Base-by-base conservation (phyloP, 2,113 vertebrate genomes). In the Oreochromis tanganicae region DNA sequence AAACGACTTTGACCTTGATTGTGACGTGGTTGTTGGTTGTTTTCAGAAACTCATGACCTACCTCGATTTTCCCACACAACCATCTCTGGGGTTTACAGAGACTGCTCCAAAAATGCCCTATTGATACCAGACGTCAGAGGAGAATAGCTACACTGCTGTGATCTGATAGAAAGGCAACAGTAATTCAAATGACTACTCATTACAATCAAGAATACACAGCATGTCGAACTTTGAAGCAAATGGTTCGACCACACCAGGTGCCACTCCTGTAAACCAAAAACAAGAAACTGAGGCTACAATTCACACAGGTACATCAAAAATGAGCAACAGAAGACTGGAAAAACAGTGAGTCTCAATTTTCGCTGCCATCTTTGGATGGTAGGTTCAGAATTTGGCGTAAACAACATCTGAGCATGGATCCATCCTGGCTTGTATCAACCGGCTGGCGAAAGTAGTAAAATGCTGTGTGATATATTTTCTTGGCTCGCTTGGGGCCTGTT, bases 281-380 rank as follows among this genome's bases (percentile, higher is more conserved):
- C 59, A n/a, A 63, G 32, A 36, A 63, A 36, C 59, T 12, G 32
- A 36, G 1, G 32, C 43, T 46, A 46, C 5, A 48, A 48, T 48
- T 48, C 43, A 48, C 32, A 63, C 17, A 7, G 59, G 9, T 63
- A 0, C 2, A 0, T 9, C 2, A 36, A 0, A 63, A 36, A 36
- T 36, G 9, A 36, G 29, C 59, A 63, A 34, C 16, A 34, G 16
- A 34, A 63, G 32, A 0, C 32, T 63, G 59, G 17, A 36, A 63
- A 63, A 17, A 36, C 32, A 36, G 38, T 16, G 38, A 43, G 66
- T 24, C 1, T 17, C 14, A 16, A 17, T 16, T 48, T 48, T 16
- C 7, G 2, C 66, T 71, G 66, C n/a, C 1, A 43, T 14, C n/a
- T 71, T 43, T 43, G 7, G 66, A 71, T 71, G 66, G 66, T 71